phyloP scores from a whole-genome alignment of 2,888 invertebrate species.

The Sussaba pulchella region DNA sequence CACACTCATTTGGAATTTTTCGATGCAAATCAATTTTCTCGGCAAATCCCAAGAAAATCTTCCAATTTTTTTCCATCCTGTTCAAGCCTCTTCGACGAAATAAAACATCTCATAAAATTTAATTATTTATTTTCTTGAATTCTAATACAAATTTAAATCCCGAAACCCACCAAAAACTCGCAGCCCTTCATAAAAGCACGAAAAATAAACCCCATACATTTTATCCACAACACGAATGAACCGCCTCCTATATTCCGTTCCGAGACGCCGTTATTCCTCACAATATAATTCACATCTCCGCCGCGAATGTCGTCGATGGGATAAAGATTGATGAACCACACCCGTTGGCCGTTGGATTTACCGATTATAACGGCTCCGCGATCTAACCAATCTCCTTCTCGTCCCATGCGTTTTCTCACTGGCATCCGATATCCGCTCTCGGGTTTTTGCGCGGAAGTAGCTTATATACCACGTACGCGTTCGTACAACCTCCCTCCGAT shows the following conservation, averaged over 20 bases:
- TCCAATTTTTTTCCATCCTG: no score
- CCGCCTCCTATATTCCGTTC: not conserved
- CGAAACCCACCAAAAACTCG: no score
- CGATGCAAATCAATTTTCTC: no score
- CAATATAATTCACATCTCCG: not conserved
- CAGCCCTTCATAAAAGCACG: no score
- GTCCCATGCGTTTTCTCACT: conserved; percentile 40
- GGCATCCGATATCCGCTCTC: conserved; percentile 57
- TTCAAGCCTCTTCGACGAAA: no score
- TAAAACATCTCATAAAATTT: no score
- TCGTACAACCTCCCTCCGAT: conserved; percentile 58
- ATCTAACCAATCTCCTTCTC: conserved; percentile 17
- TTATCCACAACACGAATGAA: not conserved
- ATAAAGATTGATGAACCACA: conserved; percentile 63
- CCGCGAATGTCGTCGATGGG: conserved; percentile 8
- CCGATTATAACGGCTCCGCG: conserved; percentile 64
- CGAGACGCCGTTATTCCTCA: conserved; percentile 1
- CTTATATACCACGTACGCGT: conserved; percentile 23
- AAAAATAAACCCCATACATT: no score
- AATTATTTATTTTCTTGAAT: no score
- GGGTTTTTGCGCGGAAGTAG: conserved; percentile 56
- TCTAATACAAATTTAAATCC: no score
- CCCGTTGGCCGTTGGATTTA: conserved; percentile 38
- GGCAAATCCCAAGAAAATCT: no score
- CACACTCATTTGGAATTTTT: no score